Conservation (phyloP, 2,888 invertebrate species). For the Syrphus vitripennis region DNA sequence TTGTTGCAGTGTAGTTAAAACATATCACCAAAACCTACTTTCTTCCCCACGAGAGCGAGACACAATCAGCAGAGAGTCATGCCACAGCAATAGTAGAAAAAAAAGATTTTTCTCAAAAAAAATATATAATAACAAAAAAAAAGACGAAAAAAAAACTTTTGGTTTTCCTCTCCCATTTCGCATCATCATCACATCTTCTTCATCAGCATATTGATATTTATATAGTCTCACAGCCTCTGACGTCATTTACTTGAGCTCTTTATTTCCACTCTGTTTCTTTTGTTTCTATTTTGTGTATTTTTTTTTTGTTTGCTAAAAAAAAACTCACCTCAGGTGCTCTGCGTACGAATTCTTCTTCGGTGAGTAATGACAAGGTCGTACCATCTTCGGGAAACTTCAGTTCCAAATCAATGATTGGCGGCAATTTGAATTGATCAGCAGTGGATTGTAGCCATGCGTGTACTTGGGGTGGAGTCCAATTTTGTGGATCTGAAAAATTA, state of each 20-base stretch:
- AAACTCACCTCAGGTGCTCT: slow-evolving; percentile 89
- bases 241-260: slow-evolving; percentile 45
- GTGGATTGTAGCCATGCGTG: slow-evolving; percentile 95
- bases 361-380: slow-evolving; percentile 87
- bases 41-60: slow-evolving; percentile 55
- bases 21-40: slow-evolving; percentile 63
- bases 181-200: slow-evolving; percentile 32
- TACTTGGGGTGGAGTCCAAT: slow-evolving; percentile 93
- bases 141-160: slow-evolving; percentile 39
- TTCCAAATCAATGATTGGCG: slow-evolving; percentile 87
- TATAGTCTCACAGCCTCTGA: slow-evolving; percentile 21
- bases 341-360: slow-evolving; percentile 92
- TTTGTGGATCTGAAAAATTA: slow-evolving; percentile 88
- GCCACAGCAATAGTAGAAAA: neutral
- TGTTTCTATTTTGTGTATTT: neutral
- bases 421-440: slow-evolving; percentile 89
- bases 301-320: slow-evolving; percentile 2
- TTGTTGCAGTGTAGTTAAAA: slow-evolving; percentile 16
- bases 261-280: slow-evolving; percentile 21
- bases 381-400: slow-evolving; percentile 92
- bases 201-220: slow-evolving; percentile 15
- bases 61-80: slow-evolving; percentile 10
- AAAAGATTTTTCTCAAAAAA: slow-evolving; percentile 42
- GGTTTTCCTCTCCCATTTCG: slow-evolving; percentile 61
- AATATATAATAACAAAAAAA: slow-evolving; percentile 34